Evolutionary conservation across 2,888 invertebrate genomes (phyloP).

Genomic region (Itoplectis maculator): DNA sequence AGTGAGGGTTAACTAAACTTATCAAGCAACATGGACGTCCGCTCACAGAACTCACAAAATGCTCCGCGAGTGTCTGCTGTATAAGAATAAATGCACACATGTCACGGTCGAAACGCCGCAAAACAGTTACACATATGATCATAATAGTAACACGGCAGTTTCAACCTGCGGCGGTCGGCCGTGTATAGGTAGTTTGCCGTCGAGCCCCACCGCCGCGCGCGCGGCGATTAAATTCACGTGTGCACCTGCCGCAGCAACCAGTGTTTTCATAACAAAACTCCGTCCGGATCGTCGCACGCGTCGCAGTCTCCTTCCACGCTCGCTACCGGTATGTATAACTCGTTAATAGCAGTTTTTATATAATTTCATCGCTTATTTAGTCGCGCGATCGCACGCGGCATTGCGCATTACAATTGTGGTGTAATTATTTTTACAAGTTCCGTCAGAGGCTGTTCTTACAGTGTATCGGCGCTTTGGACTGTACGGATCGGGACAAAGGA

Average conservation of each 20-base stretch:
- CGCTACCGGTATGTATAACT: slow-evolving; percentile 29
- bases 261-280: slow-evolving; percentile 69
- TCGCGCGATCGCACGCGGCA: neutral
- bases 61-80: too few relatives aligned
- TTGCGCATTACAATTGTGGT: neutral
- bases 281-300: slow-evolving; percentile 35
- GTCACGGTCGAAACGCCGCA: too few relatives aligned
- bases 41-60: too few relatives aligned
- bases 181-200: neutral
- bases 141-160: too few relatives aligned
- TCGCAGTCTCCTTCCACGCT: slow-evolving; percentile 33
- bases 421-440: neutral
- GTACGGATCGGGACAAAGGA: slow-evolving; percentile 5
- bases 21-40: too few relatives aligned
- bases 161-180: too few relatives aligned
- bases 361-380: slow-evolving; percentile 18
- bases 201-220: slow-evolving; percentile 32
- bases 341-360: slow-evolving; percentile 36
- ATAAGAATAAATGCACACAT: too few relatives aligned
- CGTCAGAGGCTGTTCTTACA: neutral
- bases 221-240: slow-evolving; percentile 48
- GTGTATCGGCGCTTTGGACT: too few relatives aligned
- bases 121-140: too few relatives aligned
- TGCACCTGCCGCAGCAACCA: slow-evolving; percentile 82
- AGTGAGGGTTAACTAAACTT: too few relatives aligned